Conservation (phyloP, 2,797 vertebrate species). For the Babyrousa celebensis region DNA sequence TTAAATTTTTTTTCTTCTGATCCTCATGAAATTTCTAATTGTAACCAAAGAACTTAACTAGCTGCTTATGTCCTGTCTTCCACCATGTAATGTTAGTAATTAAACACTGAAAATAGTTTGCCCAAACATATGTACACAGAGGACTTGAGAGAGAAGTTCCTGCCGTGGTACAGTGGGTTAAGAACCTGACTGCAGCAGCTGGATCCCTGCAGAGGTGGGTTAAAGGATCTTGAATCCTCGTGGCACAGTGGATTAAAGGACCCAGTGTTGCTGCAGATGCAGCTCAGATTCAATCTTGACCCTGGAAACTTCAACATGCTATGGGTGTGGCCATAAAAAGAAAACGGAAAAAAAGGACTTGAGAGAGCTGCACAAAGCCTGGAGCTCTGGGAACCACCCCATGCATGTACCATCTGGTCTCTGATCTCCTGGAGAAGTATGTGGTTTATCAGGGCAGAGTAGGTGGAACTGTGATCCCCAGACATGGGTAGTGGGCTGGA, state of each 20-base stretch:
- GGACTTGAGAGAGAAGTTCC: no score
- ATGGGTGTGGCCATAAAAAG: no score
- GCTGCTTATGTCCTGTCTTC: background rate
- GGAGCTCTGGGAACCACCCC: background rate
- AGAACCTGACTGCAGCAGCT: no score
- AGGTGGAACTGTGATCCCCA: background rate
- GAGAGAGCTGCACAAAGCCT: background rate
- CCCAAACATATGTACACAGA: background rate
- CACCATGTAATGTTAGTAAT: background rate
- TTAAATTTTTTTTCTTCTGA: background rate
- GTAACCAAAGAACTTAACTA: background rate
- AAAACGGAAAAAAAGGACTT: background rate
- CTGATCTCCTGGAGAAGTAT: background rate
- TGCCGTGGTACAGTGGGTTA: no score
- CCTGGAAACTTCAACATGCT: no score
- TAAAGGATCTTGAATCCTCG: no score
- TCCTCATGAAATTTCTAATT: slow-evolving; percentile 44
- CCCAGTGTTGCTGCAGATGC: no score
- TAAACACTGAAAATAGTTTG: background rate
- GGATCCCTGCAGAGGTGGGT: no score
- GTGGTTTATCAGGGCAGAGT: background rate
- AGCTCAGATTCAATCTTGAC: no score
- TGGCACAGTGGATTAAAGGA: no score
- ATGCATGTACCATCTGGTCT: background rate
- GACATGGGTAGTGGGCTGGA: background rate